Conservation (phyloP, 2,797 vertebrate species). For the Syndactyla subalaris region DNA sequence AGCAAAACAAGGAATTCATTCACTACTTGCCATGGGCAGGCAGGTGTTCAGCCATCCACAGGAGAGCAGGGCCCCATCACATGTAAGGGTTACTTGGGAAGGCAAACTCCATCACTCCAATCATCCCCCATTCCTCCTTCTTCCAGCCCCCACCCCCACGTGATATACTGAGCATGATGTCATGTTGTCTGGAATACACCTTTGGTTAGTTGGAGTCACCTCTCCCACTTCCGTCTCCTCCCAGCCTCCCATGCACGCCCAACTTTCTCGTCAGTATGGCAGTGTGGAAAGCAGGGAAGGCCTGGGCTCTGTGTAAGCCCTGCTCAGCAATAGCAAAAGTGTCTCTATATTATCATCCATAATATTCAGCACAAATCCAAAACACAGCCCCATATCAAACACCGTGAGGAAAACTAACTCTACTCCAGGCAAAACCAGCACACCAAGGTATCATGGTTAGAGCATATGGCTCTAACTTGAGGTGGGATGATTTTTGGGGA, state of each 20-base stretch:
- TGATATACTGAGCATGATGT: no score
- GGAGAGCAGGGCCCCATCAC: no score
- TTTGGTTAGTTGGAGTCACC: not conserved
- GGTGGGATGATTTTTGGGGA: not conserved
- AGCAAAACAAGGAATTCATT: not conserved
- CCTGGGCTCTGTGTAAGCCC: not conserved
- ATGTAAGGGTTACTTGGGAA: not conserved
- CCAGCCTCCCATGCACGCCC: accelerated
- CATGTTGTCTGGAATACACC: not conserved
- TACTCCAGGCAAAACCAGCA: not conserved
- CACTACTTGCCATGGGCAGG: not conserved
- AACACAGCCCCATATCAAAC: not conserved
- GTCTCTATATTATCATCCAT: not conserved
- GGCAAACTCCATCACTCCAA: not conserved
- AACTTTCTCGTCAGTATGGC: not conserved
- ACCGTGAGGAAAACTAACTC: not conserved
- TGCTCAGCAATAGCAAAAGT: not conserved
- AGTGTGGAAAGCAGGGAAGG: not conserved
- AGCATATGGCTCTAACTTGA: not conserved
- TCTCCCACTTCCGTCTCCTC: not conserved
- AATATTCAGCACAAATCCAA: not conserved
- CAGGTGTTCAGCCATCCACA: not conserved
- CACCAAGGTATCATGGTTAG: accelerated
- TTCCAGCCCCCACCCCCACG: not conserved
- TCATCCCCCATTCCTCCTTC: not conserved